phyloP scores from a whole-genome alignment of 2,888 invertebrate species.

The Plemyria rubiginata region DNA sequence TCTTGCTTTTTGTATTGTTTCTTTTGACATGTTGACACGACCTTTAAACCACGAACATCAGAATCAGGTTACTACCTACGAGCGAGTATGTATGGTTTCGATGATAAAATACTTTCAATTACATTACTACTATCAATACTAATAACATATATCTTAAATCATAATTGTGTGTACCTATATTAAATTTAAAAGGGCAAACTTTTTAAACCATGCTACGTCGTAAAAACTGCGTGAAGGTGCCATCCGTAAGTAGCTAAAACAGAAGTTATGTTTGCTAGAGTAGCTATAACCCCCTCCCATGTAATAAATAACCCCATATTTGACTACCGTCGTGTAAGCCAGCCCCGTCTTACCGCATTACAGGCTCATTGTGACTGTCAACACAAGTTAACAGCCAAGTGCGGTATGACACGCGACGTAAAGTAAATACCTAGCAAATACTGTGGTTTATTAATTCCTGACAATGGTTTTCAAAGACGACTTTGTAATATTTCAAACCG shows the following conservation, averaged over 20 bases:
- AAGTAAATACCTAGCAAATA: conserved; percentile 31
- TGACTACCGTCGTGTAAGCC: conserved; percentile 56
- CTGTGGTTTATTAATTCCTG: conserved; percentile 7
- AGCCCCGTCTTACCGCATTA: conserved; percentile 42
- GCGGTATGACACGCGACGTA: conserved; percentile 30
- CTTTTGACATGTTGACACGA: conserved; percentile 11
- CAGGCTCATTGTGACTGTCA: conserved; percentile 48
- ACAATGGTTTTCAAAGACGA: too few species aligned
- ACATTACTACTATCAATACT: too few species aligned
- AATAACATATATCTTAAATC: too few species aligned
- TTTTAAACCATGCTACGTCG: conserved; percentile 1
- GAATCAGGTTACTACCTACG: too few species aligned
- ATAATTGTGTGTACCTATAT: too few species aligned
- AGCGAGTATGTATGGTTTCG: too few species aligned
- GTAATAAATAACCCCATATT: conserved; percentile 55
- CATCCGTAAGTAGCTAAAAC: conserved; percentile 39
- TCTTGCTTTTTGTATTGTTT: conserved; percentile 20
- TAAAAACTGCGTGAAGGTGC: conserved; percentile 13
- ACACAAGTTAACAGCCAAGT: conserved; percentile 56
- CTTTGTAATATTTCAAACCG: neutral
- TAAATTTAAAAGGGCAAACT: conserved; percentile 4
- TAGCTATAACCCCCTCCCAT: conserved; percentile 49
- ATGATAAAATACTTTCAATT: too few species aligned
- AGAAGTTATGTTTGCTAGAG: conserved; percentile 43
- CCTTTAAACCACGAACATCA: neutral